phyloP scores from a whole-genome alignment of 2,797 vertebrate species.

The Lacerta bilineata region DNA sequence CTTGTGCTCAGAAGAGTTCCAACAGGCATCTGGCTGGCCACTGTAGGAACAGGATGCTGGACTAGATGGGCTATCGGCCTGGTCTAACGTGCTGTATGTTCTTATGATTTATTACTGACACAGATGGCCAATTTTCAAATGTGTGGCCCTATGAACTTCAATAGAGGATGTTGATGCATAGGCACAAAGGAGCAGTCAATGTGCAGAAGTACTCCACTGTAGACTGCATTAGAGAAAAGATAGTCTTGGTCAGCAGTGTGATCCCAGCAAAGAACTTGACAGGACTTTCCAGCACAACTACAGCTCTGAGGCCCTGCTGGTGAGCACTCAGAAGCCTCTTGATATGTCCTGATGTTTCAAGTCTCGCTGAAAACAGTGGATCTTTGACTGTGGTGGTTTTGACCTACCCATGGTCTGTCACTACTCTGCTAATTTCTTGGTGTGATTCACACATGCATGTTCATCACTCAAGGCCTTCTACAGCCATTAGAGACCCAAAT shows the following conservation, averaged over 20 bases:
- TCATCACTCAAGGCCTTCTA: neutral
- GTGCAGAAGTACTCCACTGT: neutral
- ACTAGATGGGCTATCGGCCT: too few species aligned
- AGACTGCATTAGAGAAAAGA: neutral
- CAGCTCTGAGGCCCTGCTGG: neutral
- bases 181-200: neutral
- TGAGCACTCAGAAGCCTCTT: neutral
- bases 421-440: neutral
- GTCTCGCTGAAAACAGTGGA: neutral
- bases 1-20: too few species aligned
- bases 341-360: neutral
- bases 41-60: too few species aligned
- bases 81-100: too few species aligned
- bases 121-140: neutral
- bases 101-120: neutral
- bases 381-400: neutral
- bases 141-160: neutral
- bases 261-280: neutral
- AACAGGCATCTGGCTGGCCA: too few species aligned
- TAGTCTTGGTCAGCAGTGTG: too few species aligned
- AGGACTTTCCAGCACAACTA: neutral
- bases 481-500: neutral
- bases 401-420: neutral
- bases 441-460: neutral
- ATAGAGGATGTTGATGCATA: neutral